These are phyloP conservation scores for Anser brachyrhynchus DNA, from an alignment of 2,113 vertebrate species.

Conservation along the genomic window DNA sequence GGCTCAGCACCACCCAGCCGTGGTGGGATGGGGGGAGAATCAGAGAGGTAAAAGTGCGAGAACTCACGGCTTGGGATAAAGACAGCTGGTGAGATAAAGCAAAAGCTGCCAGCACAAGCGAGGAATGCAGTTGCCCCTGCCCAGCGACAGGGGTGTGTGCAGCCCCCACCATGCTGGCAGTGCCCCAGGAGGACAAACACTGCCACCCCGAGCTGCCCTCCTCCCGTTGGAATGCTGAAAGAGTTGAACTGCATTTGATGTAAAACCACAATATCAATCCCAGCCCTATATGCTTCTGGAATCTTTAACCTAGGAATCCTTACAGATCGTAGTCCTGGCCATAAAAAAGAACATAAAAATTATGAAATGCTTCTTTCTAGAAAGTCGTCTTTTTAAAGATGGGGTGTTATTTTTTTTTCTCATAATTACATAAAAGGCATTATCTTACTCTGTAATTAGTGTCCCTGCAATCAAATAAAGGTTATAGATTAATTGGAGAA, in stretches of 20 bases:
- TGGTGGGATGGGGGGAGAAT: too few species aligned
- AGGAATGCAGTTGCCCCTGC: too few species aligned
- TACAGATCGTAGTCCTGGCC: background rate
- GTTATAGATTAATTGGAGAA: constrained; percentile 28
- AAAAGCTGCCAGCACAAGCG: too few species aligned
- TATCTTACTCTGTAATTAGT: background rate
- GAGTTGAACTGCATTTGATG: background rate
- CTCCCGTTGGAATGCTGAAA: background rate
- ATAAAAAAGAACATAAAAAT: background rate
- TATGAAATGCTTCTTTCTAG: background rate
- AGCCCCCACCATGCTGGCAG: too few species aligned
- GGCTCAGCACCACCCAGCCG: too few species aligned
- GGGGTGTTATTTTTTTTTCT: background rate
- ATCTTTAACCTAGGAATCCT: background rate
- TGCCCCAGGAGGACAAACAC: too few species aligned
- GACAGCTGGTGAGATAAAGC: too few species aligned
- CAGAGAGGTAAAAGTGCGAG: too few species aligned
- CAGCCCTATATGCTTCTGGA: background rate
- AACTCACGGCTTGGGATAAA: too few species aligned
- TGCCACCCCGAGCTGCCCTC: too few species aligned
- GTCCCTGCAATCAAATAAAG: constrained; percentile 34
- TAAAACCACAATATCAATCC: background rate
- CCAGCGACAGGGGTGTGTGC: too few species aligned
- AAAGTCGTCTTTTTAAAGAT: background rate
- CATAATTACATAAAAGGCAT: background rate